Percentiles rank a stretch among this genome's conserved stretches.
Evolutionary conservation across 2,797 vertebrate species (phyloP).

Genomic region (Poeciliopsis presidionis): DNA sequence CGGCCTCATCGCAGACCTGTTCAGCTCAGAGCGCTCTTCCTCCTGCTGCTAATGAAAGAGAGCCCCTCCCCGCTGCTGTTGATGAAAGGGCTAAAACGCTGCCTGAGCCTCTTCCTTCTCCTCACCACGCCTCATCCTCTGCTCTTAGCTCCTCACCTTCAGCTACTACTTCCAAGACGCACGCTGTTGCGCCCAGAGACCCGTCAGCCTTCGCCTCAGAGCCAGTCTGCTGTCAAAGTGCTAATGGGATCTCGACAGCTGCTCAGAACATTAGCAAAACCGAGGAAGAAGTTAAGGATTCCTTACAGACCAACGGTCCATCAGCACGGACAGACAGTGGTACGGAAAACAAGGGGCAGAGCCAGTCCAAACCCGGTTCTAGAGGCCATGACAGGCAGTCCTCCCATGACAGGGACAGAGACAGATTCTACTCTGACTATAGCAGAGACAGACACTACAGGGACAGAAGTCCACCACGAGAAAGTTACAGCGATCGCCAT

Average conservation of each 20-base stretch:
- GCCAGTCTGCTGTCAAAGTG: slow-evolving; percentile 25
- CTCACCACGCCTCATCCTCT: slow-evolving; percentile 32
- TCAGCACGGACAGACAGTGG: slow-evolving; percentile 67
- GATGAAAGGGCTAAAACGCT: slow-evolving; percentile 62
- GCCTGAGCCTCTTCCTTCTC: slow-evolving; percentile 47
- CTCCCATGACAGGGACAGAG: slow-evolving; percentile 68
- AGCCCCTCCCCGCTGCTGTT: slow-evolving; percentile 40
- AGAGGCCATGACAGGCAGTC: slow-evolving; percentile 57
- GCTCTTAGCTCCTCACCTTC: slow-evolving; percentile 42
- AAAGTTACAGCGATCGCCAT: slow-evolving; percentile 51
- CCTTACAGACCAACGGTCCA: slow-evolving; percentile 38
- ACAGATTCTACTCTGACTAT: slow-evolving; percentile 66
- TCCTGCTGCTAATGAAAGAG: slow-evolving; percentile 47
- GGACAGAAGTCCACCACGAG: slow-evolving; percentile 74
- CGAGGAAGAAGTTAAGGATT: slow-evolving; percentile 46
- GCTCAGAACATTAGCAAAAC: slow-evolving; percentile 30
- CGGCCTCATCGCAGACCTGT: slow-evolving; percentile 41
- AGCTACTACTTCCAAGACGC: slow-evolving; percentile 36
- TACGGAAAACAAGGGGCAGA: slow-evolving; percentile 61
- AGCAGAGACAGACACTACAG: slow-evolving; percentile 68
- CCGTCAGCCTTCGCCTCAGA: slow-evolving; percentile 46
- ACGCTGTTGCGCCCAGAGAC: slow-evolving; percentile 32
- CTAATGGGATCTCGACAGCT: slow-evolving; percentile 20
- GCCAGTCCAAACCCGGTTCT: slow-evolving; percentile 58
- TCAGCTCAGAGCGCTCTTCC: slow-evolving; percentile 40